Conservation (phyloP, 2,113 vertebrate genomes). For the Morone saxatilis region DNA sequence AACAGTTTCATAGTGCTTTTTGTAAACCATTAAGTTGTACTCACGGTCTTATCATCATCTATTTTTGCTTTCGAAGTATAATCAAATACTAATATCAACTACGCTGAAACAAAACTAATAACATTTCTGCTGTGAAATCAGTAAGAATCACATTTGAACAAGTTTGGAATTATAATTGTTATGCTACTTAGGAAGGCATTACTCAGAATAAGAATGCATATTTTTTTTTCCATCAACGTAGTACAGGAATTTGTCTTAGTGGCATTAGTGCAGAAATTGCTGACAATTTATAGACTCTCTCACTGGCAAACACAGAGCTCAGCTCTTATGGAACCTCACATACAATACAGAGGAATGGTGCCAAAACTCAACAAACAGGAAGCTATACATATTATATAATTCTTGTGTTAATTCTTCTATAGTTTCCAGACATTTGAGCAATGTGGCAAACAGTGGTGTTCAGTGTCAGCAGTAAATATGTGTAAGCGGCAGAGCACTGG, state of each 20-base stretch:
- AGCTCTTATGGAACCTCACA: background rate
- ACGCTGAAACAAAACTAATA: background rate
- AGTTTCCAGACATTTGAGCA: constrained; percentile 36
- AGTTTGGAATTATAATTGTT: too few species aligned
- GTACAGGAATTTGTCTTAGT: background rate
- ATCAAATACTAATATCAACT: constrained; percentile 12
- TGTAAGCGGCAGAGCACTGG: constrained; percentile 16
- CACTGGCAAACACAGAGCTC: background rate
- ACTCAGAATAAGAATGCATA: background rate
- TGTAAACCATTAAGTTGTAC: background rate
- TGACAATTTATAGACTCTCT: constrained; percentile 3
- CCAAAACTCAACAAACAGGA: background rate
- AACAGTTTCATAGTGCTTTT: constrained; percentile 1
- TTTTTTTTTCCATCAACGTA: background rate
- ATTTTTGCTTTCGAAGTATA: constrained; percentile 5
- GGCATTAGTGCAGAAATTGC: constrained; percentile 4
- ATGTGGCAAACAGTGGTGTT: constrained; percentile 14
- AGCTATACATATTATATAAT: background rate
- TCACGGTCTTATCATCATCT: constrained; percentile 6
- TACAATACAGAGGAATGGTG: background rate
- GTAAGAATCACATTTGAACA: constrained; percentile 5
- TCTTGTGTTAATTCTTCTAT: constrained; percentile 3
- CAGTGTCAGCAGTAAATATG: constrained; percentile 33
- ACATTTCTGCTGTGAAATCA: background rate
- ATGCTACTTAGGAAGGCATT: background rate